Conservation (phyloP, 92 coral and sea anemone species). For the Desmophyllum pertusum region DNA sequence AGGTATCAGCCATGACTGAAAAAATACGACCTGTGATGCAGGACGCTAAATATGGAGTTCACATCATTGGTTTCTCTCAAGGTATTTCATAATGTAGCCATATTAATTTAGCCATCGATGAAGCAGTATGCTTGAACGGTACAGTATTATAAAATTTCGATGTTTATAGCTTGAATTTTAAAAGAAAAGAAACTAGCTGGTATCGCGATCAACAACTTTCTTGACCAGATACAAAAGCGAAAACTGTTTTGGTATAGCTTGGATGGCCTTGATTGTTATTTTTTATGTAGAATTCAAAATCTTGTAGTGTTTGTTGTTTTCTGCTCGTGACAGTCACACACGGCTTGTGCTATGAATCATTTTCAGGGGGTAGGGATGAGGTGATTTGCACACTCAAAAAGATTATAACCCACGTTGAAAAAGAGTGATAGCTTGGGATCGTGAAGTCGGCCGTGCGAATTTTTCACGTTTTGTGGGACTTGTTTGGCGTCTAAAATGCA, state of each 20-base stretch:
- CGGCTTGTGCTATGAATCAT: too few species aligned
- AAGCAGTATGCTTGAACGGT: background rate
- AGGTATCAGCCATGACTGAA: constrained; percentile 71
- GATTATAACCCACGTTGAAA: too few species aligned
- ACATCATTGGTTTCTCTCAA: constrained; percentile 95
- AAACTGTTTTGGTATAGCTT: background rate
- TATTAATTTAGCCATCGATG: background rate
- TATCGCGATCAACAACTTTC: background rate
- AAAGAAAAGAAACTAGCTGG: too few species aligned
- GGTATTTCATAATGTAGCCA: constrained; percentile 46
- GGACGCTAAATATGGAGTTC: constrained; percentile 84
- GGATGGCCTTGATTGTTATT: background rate
- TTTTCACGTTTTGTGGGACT: too few species aligned
- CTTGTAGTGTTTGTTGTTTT: background rate
- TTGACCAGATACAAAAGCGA: background rate
- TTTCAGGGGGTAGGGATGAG: too few species aligned
- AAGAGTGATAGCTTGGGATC: too few species aligned
- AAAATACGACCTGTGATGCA: constrained; percentile 75
- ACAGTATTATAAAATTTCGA: background rate
- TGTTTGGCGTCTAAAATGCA: too few species aligned
- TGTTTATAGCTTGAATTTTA: too few species aligned
- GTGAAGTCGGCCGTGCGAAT: too few species aligned
- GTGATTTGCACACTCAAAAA: too few species aligned
- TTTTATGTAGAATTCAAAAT: too few species aligned
- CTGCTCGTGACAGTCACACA: too few species aligned